Evolutionary conservation across 2,888 invertebrate species (phyloP).

Genomic region (Dinocampus coccinellae): DNA sequence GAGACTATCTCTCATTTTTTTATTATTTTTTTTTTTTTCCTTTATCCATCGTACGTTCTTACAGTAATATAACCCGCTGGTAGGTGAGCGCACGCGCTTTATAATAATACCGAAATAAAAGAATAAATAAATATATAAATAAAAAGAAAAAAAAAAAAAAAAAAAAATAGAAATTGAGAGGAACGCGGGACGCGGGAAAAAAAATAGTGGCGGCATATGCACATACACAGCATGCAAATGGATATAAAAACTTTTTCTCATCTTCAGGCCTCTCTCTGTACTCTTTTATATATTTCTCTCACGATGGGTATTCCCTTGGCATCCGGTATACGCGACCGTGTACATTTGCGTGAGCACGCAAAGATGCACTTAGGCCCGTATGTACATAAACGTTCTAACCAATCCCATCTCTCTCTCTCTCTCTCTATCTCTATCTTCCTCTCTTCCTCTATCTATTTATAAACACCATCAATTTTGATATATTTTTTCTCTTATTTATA

Average conservation of each 20-base stretch:
- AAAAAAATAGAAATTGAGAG: constrained; percentile 22
- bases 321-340: constrained; percentile 30
- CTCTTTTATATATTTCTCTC: not conserved
- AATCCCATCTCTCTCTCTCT: constrained; percentile 5
- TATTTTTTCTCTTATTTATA: not conserved
- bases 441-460: too few relatives aligned
- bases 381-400: not conserved
- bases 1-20: constrained; percentile 15
- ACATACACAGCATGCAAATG: constrained; percentile 31
- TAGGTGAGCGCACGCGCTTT: constrained; percentile 10
- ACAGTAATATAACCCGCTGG: constrained; percentile 5
- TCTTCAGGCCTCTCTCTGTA: not conserved
- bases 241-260: constrained; percentile 19
- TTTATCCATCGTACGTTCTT: not conserved
- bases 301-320: constrained; percentile 7
- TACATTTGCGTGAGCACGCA: constrained; percentile 30
- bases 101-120: constrained; percentile 30
- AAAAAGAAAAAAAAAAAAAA: too few relatives aligned
- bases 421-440: not conserved
- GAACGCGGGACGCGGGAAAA: too few relatives aligned
- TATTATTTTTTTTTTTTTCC: not conserved
- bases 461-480: too few relatives aligned
- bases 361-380: constrained; percentile 28
- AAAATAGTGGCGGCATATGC: not conserved
- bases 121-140: too few relatives aligned